Conservation (phyloP, 2,888 invertebrate species). For the Tenthredo livida region DNA sequence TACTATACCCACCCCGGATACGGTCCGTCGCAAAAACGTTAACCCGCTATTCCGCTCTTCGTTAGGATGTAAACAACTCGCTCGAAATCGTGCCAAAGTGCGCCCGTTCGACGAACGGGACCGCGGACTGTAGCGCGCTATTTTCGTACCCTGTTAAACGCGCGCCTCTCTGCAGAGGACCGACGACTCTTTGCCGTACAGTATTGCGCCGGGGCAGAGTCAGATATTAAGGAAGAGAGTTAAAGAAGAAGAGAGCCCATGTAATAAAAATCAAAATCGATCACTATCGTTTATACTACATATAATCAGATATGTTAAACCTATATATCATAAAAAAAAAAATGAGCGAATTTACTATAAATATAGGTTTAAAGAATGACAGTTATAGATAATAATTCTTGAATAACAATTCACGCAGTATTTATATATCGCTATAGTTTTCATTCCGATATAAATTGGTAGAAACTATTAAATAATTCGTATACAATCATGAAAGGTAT, state of each 20-base stretch:
- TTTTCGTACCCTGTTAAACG: conserved; percentile 30
- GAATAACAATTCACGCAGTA: neutral
- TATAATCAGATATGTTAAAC: neutral
- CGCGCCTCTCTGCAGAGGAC: conserved; percentile 7
- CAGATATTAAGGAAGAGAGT: neutral
- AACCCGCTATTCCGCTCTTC: conserved; percentile 59
- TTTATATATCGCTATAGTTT: neutral
- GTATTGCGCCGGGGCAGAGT: neutral
- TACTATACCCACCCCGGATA: conserved; percentile 58
- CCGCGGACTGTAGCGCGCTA: conserved; percentile 39
- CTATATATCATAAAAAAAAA: neutral
- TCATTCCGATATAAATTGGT: neutral
- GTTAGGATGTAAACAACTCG: conserved; percentile 49
- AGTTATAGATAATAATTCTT: neutral
- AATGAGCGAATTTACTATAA: neutral
- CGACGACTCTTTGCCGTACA: neutral
- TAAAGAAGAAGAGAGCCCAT: neutral
- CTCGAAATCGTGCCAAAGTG: conserved; percentile 50
- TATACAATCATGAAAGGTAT: neutral
- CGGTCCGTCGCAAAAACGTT: conserved; percentile 74
- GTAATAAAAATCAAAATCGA: neutral
- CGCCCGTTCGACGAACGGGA: conserved; percentile 49
- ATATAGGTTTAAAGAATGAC: neutral
- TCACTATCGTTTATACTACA: neutral
- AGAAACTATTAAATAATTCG: neutral